Evolutionary conservation across 2,888 invertebrate species (phyloP).

Genomic region (Dorcus parallelipipedus): DNA sequence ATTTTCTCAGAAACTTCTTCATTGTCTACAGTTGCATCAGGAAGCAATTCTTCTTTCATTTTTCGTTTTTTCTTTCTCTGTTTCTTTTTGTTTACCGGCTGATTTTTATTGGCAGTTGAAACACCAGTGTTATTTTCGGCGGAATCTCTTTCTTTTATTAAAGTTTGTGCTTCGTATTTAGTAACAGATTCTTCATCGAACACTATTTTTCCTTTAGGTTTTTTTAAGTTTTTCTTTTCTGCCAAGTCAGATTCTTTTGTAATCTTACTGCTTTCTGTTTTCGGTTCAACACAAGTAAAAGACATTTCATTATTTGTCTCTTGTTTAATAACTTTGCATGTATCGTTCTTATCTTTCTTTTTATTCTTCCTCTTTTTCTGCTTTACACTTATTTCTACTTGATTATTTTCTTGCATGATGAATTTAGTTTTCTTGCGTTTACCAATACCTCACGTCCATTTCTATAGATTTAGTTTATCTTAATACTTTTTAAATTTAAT

Average conservation of each 20-base stretch:
- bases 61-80: slow-evolving; percentile 47
- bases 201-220: slow-evolving; percentile 7
- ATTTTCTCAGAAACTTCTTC: slow-evolving; percentile 57
- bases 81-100: slow-evolving; percentile 35
- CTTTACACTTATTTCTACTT: no score
- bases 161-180: slow-evolving; percentile 26
- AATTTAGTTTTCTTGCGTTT: no score
- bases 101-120: not conserved
- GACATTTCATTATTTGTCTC: no score
- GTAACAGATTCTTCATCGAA: slow-evolving; percentile 18
- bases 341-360: no score
- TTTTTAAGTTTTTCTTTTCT: slow-evolving; percentile 5
- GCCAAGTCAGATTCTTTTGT: not conserved
- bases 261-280: no score
- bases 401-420: no score
- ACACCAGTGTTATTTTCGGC: slow-evolving; percentile 27
- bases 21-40: slow-evolving; percentile 36
- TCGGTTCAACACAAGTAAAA: no score
- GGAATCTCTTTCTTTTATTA: slow-evolving; percentile 39
- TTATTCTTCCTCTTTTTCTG: no score
- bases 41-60: slow-evolving; percentile 29
- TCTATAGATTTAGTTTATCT: no score
- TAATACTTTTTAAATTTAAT: no score
- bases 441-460: no score
- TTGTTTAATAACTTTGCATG: no score